Percentiles rank a stretch among this genome's conserved stretches.
Conservation (phyloP, 1,140 invertebrate genomes). For the Yoshiicerus persimilis region DNA sequence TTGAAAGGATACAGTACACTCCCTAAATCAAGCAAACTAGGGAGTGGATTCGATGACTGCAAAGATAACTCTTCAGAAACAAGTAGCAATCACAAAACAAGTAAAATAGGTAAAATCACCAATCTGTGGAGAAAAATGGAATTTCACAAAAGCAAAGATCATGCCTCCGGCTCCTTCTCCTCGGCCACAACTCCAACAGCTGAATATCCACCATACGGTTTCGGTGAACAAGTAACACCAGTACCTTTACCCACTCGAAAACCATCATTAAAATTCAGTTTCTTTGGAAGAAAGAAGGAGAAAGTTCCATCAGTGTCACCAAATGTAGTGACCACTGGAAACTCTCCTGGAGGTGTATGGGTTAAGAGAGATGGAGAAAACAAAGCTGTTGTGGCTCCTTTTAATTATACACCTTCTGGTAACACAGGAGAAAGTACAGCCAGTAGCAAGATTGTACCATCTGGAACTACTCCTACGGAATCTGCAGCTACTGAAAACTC, state of each 20-base stretch:
- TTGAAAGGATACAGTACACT: constrained; percentile 37
- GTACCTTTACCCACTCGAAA: background rate
- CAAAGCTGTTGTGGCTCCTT: constrained; percentile 37
- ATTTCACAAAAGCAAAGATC: constrained; percentile 18
- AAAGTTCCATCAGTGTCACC: background rate
- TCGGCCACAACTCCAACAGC: background rate
- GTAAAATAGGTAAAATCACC: constrained; percentile 28
- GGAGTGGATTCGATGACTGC: background rate
- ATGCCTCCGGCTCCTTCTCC: background rate
- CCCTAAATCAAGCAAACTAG: constrained; percentile 30
- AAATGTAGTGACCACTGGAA: background rate
- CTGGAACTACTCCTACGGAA: background rate
- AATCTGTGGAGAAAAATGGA: constrained; percentile 36
- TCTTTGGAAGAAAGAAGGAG: constrained; percentile 27
- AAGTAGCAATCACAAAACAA: background rate
- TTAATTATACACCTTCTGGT: constrained; percentile 37
- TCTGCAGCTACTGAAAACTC: background rate
- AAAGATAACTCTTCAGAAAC: constrained; percentile 3
- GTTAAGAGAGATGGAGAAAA: constrained; percentile 37
- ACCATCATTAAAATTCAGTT: constrained; percentile 4
- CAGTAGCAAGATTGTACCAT: background rate
- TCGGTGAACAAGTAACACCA: background rate
- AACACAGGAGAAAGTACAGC: background rate
- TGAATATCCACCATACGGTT: background rate
- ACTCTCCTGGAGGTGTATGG: constrained; percentile 6